A percentile compares a stretch with the other conserved stretches of the same genome.
These are phyloP conservation scores for Galaxea fascicularis DNA, from an alignment of 92 coral and sea anemone genomes.

Conservation along the genomic window DNA sequence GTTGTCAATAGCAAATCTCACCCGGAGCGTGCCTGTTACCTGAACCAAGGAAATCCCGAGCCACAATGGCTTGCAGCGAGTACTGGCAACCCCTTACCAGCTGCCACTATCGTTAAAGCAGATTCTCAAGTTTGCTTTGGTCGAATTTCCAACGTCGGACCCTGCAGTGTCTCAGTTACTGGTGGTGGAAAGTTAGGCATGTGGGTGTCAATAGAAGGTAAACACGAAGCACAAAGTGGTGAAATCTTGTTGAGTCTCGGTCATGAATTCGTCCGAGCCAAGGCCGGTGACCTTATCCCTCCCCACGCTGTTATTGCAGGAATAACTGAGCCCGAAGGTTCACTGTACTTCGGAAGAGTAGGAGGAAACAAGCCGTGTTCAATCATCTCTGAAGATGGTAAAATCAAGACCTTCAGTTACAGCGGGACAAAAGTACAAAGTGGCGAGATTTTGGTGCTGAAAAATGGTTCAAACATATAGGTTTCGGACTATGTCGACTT, in stretches of 20 bases:
- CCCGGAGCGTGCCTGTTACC: too few relatives aligned
- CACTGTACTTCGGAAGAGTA: constrained; percentile 12
- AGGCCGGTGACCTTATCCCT: neutral
- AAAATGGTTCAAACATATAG: neutral
- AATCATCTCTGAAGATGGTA: neutral
- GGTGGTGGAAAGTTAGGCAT: neutral
- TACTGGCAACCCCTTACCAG: too few relatives aligned
- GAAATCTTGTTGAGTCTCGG: neutral
- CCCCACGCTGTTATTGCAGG: constrained; percentile 7
- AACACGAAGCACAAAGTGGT: neutral
- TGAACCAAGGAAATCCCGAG: too few relatives aligned
- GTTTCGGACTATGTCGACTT: neutral
- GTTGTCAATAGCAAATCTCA: too few relatives aligned
- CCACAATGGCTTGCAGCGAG: too few relatives aligned
- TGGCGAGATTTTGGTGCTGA: constrained; percentile 21
- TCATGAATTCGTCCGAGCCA: constrained; percentile 3
- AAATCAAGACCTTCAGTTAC: neutral
- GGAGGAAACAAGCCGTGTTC: constrained; percentile 12
- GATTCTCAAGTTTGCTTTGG: too few relatives aligned
- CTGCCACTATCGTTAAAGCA: too few relatives aligned
- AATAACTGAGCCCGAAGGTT: neutral
- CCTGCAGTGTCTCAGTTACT: too few relatives aligned
- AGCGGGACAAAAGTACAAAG: neutral
- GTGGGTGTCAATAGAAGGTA: neutral
- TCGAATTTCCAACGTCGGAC: too few relatives aligned